Evolutionary conservation across 2,888 invertebrate species (phyloP), one percentile per base, ranked within the genome.

Genomic region (Ceriagrion tenellum): DNA sequence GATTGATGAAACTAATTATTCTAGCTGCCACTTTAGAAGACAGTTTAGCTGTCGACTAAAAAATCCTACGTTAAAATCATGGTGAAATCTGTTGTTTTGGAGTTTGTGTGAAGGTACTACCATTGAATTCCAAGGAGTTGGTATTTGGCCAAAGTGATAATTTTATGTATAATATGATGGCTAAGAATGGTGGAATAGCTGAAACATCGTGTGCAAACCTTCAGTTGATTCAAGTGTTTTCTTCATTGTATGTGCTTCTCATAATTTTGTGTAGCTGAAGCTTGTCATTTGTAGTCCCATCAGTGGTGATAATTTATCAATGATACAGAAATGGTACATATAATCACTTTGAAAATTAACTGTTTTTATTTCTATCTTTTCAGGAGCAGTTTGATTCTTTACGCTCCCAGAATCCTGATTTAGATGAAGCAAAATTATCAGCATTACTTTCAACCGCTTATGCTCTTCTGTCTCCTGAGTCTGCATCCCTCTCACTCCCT

Each of bases 381-480:
- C 96, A 98, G 98, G 98, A 98, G 97, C 97, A 98, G 96, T 96
- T 98, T 91, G 96, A 97, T 91, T 96, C 97, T 91, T 96, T 98
- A 88, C 96, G 97, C 95, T 96, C 96, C 6, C 95, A 97, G 20
- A 97, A 97, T 1, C 98, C 98, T 0, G 97, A 97, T 90, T 97
- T 97, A 0, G 97, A 97, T n/a, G 96, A 96, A 20, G 97, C 97
- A 12, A 97, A 97, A 96, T 96, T 98, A 95, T 97, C 98, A 95
- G 97, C 98, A 96, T 96, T 99, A 95, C 96, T 99, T 95, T 98
- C 98, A 2, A 98, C 98, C 95, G 98, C 98, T 0, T 98, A 98
- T 96, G 99, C 99, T 0, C 97, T 99, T 95, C 97, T 98, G 96
- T 98, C 98, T 35, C 98, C 98, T 13, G 99, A 99, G 96, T 97